Evolutionary conservation across 2,888 invertebrate genomes (phyloP).

Genomic region (Desoria tigrina): DNA sequence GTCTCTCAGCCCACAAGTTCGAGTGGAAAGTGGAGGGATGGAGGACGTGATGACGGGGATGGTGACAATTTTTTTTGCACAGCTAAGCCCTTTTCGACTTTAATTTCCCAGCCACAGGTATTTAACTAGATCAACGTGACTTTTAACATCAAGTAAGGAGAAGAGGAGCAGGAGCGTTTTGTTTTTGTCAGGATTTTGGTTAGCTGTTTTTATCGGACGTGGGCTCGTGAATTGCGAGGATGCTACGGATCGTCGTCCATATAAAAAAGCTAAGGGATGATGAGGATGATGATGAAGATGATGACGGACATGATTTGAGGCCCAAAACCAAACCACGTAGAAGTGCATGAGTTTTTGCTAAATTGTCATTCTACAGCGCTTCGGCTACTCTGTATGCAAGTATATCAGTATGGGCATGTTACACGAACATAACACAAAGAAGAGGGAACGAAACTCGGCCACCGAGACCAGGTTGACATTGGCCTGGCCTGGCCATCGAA

Average conservation of each 20-base stretch:
- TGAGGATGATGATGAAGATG: constrained; percentile 22
- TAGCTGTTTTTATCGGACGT: constrained; percentile 19
- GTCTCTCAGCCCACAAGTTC: not conserved
- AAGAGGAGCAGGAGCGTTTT: not conserved
- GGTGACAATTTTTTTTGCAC: not conserved
- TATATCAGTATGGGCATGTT: constrained; percentile 11
- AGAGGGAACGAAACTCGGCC: constrained; percentile 6
- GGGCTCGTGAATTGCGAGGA: constrained; percentile 11
- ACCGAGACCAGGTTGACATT: constrained; percentile 9
- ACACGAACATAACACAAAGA: not conserved
- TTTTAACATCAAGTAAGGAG: constrained; percentile 9
- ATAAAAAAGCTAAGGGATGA: constrained; percentile 17
- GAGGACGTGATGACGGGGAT: not conserved
- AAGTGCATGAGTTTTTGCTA: constrained; percentile 28
- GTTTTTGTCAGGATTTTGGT: constrained; percentile 17
- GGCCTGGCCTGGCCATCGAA: constrained; percentile 10
- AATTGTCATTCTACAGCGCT: constrained; percentile 44
- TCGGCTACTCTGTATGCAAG: constrained; percentile 28
- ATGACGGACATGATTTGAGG: constrained; percentile 24
- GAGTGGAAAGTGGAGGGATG: too few species aligned
- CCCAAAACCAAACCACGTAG: constrained; percentile 24
- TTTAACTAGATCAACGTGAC: constrained; percentile 53
- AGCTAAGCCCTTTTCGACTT: not conserved
- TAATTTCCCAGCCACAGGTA: constrained; percentile 43
- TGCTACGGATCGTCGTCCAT: constrained; percentile 2